Percentiles rank a stretch among this genome's conserved stretches.
These are phyloP conservation scores for Sinotaia quadrata DNA, from an alignment of 2,888 invertebrate genomes.

Conservation along the genomic window DNA sequence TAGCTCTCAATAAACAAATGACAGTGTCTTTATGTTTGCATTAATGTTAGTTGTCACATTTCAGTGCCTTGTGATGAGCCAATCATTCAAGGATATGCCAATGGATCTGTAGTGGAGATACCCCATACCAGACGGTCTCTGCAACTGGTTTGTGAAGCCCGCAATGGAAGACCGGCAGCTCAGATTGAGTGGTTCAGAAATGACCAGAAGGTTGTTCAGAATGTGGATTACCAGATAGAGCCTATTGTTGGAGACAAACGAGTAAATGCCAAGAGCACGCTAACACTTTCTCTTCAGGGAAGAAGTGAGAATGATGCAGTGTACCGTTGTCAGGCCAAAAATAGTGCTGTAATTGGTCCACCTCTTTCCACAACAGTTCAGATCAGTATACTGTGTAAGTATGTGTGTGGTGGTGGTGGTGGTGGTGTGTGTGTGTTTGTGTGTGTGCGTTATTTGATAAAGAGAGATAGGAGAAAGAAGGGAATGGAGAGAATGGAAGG, in stretches of 20 bases:
- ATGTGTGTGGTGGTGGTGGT: too few species aligned
- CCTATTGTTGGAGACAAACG: constrained; percentile 55
- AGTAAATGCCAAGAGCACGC: constrained; percentile 76
- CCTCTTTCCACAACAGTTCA: constrained; percentile 88
- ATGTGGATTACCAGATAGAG: constrained; percentile 80
- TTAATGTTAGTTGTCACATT: background rate
- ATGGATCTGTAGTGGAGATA: constrained; percentile 85
- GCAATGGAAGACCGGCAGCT: constrained; percentile 96
- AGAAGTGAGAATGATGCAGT: constrained; percentile 88
- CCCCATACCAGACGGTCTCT: constrained; percentile 89
- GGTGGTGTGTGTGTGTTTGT: too few species aligned
- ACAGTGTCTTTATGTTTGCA: background rate
- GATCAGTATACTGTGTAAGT: constrained; percentile 93
- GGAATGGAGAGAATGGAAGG: too few species aligned
- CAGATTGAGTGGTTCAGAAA: constrained; percentile 84
- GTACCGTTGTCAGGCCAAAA: constrained; percentile 93
- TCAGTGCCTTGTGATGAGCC: constrained; percentile 94
- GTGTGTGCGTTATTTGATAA: too few species aligned
- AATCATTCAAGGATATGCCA: constrained; percentile 91
- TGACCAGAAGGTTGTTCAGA: constrained; percentile 84
- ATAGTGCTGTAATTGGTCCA: constrained; percentile 86
- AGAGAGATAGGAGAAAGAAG: too few species aligned
- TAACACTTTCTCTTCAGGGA: constrained; percentile 86
- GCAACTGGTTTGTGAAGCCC: constrained; percentile 89
- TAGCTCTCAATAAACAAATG: too few species aligned